A percentile compares a stretch with the other conserved stretches of the same genome.
phyloP scores from a whole-genome alignment of 2,113 vertebrate species.

The Clinocottus analis region DNA sequence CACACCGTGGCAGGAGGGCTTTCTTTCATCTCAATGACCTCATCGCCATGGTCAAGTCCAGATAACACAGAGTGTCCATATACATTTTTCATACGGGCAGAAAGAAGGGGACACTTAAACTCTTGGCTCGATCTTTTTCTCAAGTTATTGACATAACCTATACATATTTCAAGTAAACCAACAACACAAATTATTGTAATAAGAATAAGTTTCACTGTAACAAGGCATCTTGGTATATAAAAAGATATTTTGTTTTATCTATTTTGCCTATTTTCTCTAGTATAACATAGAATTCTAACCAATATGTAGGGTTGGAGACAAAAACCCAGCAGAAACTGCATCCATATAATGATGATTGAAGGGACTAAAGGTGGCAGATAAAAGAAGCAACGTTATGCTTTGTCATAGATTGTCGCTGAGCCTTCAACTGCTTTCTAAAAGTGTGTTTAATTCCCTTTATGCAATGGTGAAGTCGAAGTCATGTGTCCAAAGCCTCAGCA shows the following conservation, averaged over 20 bases:
- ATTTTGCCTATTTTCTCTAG: not conserved
- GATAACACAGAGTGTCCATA: not conserved
- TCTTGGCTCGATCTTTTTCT: not conserved
- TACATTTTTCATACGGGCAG: not conserved
- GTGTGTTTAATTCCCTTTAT: conserved; percentile 72
- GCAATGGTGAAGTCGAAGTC: conserved; percentile 70
- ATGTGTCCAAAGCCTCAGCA: conserved; percentile 82
- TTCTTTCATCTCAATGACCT: too few relatives aligned
- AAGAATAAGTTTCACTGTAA: not conserved
- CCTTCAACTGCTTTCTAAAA: conserved; percentile 43
- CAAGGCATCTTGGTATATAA: not conserved
- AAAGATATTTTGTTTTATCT: not conserved
- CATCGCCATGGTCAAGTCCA: too few relatives aligned
- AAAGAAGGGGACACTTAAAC: not conserved
- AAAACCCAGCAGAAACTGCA: not conserved
- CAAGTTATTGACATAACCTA: not conserved
- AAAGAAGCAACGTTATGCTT: conserved; percentile 6
- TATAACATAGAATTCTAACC: not conserved
- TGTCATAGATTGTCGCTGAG: conserved; percentile 45
- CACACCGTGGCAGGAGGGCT: too few relatives aligned
- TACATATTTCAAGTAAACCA: not conserved
- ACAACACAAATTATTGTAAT: not conserved
- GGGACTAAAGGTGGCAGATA: not conserved
- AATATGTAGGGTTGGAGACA: not conserved
- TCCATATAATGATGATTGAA: not conserved